Conservation (phyloP, 2,888 invertebrate genomes). For the Thecophora atra region DNA sequence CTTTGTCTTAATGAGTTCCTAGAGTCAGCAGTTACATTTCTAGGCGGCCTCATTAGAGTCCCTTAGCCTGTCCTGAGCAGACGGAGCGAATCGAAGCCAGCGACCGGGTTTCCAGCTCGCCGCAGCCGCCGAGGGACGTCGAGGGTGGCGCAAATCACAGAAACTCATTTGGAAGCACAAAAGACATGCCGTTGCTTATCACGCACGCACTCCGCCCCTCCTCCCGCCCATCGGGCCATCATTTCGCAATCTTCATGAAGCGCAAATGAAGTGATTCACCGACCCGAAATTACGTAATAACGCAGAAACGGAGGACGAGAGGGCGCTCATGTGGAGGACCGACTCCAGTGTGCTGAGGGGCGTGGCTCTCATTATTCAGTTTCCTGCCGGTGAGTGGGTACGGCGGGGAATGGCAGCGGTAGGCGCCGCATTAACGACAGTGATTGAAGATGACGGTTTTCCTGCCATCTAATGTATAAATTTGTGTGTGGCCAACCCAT, state of each 20-base stretch:
- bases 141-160: slow-evolving; percentile 1
- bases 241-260: slow-evolving; percentile 5
- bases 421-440: slow-evolving; percentile 38
- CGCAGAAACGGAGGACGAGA: slow-evolving; percentile 25
- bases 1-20: too few relatives aligned
- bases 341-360: too few relatives aligned
- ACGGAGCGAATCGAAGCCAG: not conserved
- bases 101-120: not conserved
- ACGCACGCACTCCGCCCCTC: not conserved
- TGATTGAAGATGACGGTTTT: slow-evolving; percentile 41
- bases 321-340: too few relatives aligned
- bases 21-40: not conserved
- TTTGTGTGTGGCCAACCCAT: slow-evolving; percentile 1
- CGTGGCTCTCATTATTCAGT: slow-evolving; percentile 16
- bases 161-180: slow-evolving; percentile 15
- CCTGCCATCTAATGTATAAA: slow-evolving; percentile 32
- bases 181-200: not conserved
- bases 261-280: slow-evolving; percentile 29
- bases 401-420: not conserved
- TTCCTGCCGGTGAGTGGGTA: slow-evolving; percentile 5
- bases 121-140: not conserved
- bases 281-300: slow-evolving; percentile 12
- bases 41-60: not conserved
- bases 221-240: not conserved
- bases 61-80: not conserved